Evolutionary conservation across 1,140 invertebrate genomes (phyloP), one percentile per base, ranked within the genome.

Genomic region (Lutraria rhynchaena): DNA sequence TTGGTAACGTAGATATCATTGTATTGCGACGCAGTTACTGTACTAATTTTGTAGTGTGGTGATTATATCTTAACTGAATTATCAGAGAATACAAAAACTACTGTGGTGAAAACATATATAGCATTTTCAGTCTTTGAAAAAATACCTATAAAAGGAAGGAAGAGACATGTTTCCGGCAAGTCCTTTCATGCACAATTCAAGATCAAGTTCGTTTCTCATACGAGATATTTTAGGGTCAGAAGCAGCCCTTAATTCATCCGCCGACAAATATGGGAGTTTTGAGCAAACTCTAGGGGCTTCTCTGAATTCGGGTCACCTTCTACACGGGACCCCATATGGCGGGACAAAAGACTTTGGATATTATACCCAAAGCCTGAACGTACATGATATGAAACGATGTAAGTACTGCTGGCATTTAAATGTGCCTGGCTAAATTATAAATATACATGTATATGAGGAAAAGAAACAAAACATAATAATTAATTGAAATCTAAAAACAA

Each of bases 221-320:
- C 51, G 77, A 2, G 77, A 81, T 51, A 81, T 81, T 51, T 53
- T 81, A 15, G 77, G 75, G 19, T 65, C 77, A 17, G 65, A 70
- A n/a, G 61, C n/a, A 9, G 37, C 35, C 29, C 49, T 55, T 0
- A 15, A 33, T 17, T 44, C 55, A 5, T 31, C 53, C 19, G 49
- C 13, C 15, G 75, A 77, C 44, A 77, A 67, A 24, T 77, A 53
- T 57, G 61, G 60, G 4, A 67, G 41, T 0, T 77, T 77, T 63
- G 75, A 77, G 24, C 75, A 77, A 37, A 77, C 75, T 24, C 31
- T 77, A 24, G 73, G 57, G 17, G 29, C 57, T 31, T 29, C 22
- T 15, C 17, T 63, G 17, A 15, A 37, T 15, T n/a, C 33, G 15
- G 51, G 29, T 19, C 60, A 22, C 44, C 24, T 71, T 49, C 17